Percentiles rank a stretch among this genome's conserved stretches.
Evolutionary conservation across 2,113 vertebrate genomes (phyloP).

Genomic region (Oncorhynchus mykiss): DNA sequence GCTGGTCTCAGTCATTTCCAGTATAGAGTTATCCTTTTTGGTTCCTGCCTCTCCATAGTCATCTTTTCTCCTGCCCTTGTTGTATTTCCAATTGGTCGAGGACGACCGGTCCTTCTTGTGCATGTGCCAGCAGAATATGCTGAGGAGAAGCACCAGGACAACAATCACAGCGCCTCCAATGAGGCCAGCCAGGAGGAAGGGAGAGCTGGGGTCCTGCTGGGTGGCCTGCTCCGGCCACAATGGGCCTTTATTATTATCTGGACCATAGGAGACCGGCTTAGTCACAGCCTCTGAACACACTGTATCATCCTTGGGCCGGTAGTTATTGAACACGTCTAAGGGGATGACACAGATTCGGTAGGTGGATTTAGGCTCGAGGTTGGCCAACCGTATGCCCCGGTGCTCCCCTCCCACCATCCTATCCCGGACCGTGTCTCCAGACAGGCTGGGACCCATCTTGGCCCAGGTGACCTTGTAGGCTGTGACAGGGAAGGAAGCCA

Average conservation of each 20-base stretch:
- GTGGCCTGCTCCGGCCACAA: constrained; percentile 86
- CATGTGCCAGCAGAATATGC: constrained; percentile 93
- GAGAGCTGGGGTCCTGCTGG: constrained; percentile 82
- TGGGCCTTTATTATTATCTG: constrained; percentile 80
- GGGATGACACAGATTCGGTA: constrained; percentile 90
- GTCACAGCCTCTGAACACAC: constrained; percentile 87
- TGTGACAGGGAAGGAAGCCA: constrained; percentile 80
- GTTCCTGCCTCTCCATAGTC: constrained; percentile 93
- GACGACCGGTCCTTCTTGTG: constrained; percentile 87
- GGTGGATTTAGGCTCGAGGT: constrained; percentile 84
- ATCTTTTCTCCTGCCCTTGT: constrained; percentile 91
- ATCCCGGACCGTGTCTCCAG: constrained; percentile 86
- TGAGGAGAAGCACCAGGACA: constrained; percentile 84
- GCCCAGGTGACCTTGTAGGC: constrained; percentile 91
- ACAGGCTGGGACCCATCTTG: constrained; percentile 88
- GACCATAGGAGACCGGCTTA: constrained; percentile 74
- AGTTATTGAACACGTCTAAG: constrained; percentile 85
- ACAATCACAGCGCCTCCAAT: constrained; percentile 88
- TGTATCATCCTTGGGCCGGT: constrained; percentile 81
- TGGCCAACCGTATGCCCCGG: constrained; percentile 79
- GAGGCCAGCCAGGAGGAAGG: constrained; percentile 86
- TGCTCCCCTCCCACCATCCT: constrained; percentile 84
- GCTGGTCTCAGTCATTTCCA: constrained; percentile 97
- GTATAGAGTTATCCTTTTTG: constrained; percentile 95
- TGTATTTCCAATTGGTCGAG: constrained; percentile 93